Evolutionary conservation across 2,113 vertebrate species (phyloP).

Genomic region (Varanus salvator): DNA sequence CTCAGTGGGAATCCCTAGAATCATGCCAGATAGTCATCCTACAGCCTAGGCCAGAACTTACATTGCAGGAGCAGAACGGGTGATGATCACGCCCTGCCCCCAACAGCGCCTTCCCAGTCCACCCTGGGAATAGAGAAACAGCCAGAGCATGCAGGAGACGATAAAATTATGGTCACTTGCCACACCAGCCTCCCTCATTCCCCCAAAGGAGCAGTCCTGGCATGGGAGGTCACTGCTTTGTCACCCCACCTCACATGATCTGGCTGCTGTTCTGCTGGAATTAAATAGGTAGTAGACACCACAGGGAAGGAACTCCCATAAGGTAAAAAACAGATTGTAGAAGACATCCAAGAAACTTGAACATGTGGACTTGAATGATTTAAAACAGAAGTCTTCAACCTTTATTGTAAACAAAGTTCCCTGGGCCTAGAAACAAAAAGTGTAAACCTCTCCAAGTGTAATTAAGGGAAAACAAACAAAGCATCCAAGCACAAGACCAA

Average conservation of each 20-base stretch:
- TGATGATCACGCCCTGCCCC: not conserved
- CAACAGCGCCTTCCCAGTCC: not conserved
- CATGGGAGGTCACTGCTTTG: not conserved
- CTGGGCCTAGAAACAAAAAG: not conserved
- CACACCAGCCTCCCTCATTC: not conserved
- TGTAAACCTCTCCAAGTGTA: conserved; percentile 12
- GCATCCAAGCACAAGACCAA: conserved; percentile 7
- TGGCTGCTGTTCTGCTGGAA: not conserved
- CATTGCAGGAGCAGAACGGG: not conserved
- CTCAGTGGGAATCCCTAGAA: conserved; percentile 23
- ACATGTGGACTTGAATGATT: not conserved
- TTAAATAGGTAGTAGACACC: not conserved
- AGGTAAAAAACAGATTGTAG: not conserved
- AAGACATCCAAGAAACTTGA: not conserved
- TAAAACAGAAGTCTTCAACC: conserved; percentile 13
- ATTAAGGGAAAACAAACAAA: conserved; percentile 22
- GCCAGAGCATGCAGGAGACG: not conserved
- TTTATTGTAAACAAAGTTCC: conserved; percentile 10
- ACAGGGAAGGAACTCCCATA: not conserved
- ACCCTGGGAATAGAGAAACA: not conserved
- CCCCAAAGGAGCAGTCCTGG: not conserved
- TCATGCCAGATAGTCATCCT: conserved; percentile 36
- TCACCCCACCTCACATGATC: not conserved
- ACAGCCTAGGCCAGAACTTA: not conserved
- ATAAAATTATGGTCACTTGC: not conserved